phyloP scores from a whole-genome alignment of 2,113 vertebrate genomes.

The Glareola pratincola region DNA sequence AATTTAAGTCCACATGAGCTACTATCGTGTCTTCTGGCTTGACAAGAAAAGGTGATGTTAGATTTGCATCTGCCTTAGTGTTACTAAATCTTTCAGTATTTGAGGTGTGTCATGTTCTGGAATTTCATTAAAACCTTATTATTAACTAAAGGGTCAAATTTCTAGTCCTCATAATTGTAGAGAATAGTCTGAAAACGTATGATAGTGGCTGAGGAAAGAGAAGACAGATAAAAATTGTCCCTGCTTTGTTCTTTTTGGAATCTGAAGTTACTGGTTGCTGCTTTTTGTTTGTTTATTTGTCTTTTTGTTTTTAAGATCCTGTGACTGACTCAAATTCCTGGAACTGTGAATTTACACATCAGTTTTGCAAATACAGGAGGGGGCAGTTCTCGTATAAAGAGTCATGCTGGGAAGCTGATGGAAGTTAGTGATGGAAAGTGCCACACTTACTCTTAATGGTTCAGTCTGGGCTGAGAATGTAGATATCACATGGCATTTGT shows the following conservation, averaged over 20 bases:
- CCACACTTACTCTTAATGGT: background rate
- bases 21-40: conserved; percentile 3
- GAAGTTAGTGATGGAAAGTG: background rate
- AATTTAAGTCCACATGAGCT: background rate
- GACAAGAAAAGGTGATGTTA: conserved; percentile 3
- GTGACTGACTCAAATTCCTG: background rate
- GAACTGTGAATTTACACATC: background rate
- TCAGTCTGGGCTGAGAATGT: background rate
- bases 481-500: background rate
- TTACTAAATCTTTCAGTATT: conserved; percentile 24
- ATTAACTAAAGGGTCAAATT: background rate
- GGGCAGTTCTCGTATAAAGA: background rate
- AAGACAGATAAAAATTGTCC: background rate
- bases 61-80: background rate
- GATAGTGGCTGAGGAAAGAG: background rate
- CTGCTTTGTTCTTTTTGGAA: background rate
- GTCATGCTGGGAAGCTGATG: background rate
- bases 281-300: background rate
- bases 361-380: background rate
- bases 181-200: background rate
- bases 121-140: conserved; percentile 11
- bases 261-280: background rate
- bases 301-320: background rate
- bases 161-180: background rate
- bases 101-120: background rate